These are phyloP conservation scores for Ridgeia piscesae DNA, from an alignment of 1,140 invertebrate species.

Conservation along the genomic window DNA sequence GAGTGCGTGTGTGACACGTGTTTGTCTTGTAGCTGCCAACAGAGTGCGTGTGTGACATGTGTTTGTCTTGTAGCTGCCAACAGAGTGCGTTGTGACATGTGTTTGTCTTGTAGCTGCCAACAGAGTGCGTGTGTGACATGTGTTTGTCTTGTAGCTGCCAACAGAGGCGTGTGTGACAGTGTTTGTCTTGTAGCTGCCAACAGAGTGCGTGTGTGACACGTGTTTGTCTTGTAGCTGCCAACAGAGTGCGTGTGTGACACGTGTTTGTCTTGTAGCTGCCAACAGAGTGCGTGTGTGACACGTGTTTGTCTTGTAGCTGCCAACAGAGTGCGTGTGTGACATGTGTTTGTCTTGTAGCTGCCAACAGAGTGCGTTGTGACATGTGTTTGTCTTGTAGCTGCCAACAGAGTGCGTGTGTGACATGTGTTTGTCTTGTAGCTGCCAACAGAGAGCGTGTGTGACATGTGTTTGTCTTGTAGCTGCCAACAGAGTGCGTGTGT, in stretches of 20 bases:
- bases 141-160: neutral
- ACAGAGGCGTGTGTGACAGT: slow-evolving; percentile 48
- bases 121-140: too few relatives aligned
- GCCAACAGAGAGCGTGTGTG: too few relatives aligned
- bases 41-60: too few relatives aligned
- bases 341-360: slow-evolving; percentile 52
- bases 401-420: slow-evolving; percentile 36
- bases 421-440: slow-evolving; percentile 52
- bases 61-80: neutral
- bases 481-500: slow-evolving; percentile 32
- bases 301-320: neutral
- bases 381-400: slow-evolving; percentile 3
- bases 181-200: slow-evolving; percentile 44
- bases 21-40: slow-evolving; percentile 41
- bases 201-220: too few relatives aligned
- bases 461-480: neutral
- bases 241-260: slow-evolving; percentile 46
- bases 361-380: too few relatives aligned
- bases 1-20: slow-evolving; percentile 49
- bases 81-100: slow-evolving; percentile 49
- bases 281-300: too few relatives aligned
- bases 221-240: neutral
- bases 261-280: slow-evolving; percentile 46
- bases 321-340: slow-evolving; percentile 37
- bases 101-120: slow-evolving; percentile 43